Evolutionary conservation across 1,140 invertebrate genomes (phyloP), one percentile per base, ranked within the genome.

Genomic region (Saccostrea glomerata): DNA sequence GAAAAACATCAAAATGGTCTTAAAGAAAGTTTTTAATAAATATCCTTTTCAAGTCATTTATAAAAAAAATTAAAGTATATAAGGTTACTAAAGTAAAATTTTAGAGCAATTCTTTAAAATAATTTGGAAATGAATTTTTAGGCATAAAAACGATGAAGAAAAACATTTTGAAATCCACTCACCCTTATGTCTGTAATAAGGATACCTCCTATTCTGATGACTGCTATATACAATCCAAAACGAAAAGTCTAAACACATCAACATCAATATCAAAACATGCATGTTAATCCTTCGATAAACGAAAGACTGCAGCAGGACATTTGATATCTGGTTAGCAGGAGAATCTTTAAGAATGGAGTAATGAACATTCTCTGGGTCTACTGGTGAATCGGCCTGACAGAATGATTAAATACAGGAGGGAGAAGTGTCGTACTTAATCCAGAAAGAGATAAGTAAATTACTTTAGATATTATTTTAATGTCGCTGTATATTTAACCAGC

Each of bases 401-500:
- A 77, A 77, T 77, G 70, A 77, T 77, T 77, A 77, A 77, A 77
- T 77, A 36, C 70, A 30, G 70, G 25, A 77, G 70, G 25, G 30
- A 63, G 58, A 30, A 25, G 70, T 36, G 25, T 25, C 11, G 25
- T 17, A 77, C 70, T 77, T 77, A 77, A 77, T 77, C 70, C 70
- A 77, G 70, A 77, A 36, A 77, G 23, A 30, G 70, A 77, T 77
- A 77, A 77, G 70, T 77, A 77, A 77, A 77, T 77, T 77, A 77
- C 70, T 77, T 36, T 15, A 77, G 70, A 77, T 77, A 77, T 77
- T 77, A 77, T 30, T 77, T 77, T 77, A 77, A 77, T 77, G 70
- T 77, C 70, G 70, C 70, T 77, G 70, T 30, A 77, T 77, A 77
- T 77, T 77, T 77, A 77, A 77, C 70, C 70, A 77, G 70, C 30